phyloP scores from a whole-genome alignment of 2,797 vertebrate genomes.

The Melanotaenia maccullochi region DNA sequence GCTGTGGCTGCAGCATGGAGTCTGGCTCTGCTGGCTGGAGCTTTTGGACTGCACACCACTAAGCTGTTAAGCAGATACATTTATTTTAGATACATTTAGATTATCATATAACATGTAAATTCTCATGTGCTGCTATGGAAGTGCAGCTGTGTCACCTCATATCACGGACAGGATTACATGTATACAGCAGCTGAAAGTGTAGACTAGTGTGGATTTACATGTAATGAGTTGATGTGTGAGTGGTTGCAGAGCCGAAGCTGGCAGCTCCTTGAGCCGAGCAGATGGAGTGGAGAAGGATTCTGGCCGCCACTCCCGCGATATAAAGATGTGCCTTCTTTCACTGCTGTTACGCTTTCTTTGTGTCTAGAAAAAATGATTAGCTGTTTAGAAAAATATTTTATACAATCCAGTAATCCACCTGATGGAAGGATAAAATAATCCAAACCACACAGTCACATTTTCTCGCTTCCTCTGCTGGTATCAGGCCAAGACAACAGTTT shows the following conservation, averaged over 20 bases:
- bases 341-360: slow-evolving; percentile 43
- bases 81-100: slow-evolving; percentile 2
- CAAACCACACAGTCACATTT: background rate
- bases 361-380: slow-evolving; percentile 46
- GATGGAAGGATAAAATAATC: background rate
- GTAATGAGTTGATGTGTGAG: slow-evolving; percentile 15
- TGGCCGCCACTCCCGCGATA: slow-evolving; percentile 55
- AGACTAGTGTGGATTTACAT: slow-evolving; percentile 8
- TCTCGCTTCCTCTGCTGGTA: background rate
- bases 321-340: slow-evolving; percentile 51
- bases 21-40: slow-evolving; percentile 22
- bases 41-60: slow-evolving; percentile 15
- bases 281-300: slow-evolving; percentile 67
- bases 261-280: slow-evolving; percentile 61
- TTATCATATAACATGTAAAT: background rate
- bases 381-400: slow-evolving; percentile 16
- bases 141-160: slow-evolving; percentile 1
- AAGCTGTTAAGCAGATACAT: background rate
- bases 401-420: background rate
- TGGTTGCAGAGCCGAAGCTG: slow-evolving; percentile 47
- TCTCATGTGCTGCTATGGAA: background rate
- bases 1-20: slow-evolving; percentile 47
- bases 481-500: background rate
- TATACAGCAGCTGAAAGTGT: slow-evolving; percentile 9
- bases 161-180: background rate